Conservation (phyloP, 1,140 invertebrate species). For the Zeugodacus cucurbitae region DNA sequence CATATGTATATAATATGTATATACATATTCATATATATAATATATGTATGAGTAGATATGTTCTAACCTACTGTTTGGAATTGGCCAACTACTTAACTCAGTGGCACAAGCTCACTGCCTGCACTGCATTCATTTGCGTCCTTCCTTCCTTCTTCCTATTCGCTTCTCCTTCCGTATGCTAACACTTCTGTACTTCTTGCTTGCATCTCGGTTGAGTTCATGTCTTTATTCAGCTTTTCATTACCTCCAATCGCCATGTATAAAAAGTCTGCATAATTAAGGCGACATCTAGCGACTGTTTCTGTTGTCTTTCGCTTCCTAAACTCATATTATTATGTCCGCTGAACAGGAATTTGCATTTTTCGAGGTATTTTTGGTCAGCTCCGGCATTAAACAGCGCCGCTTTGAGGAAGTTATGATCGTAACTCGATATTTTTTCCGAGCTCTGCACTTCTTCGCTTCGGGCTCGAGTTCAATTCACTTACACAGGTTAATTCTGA, state of each 20-base stretch:
- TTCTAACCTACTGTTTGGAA: not conserved
- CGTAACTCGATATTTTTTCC: too few relatives aligned
- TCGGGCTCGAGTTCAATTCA: too few relatives aligned
- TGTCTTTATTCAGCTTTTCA: not conserved
- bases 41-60: not conserved
- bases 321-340: not conserved
- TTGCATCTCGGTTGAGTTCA: not conserved
- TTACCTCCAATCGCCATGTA: not conserved
- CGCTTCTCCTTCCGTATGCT: not conserved
- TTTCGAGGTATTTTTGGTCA: not conserved
- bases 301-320: not conserved
- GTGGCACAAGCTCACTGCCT: not conserved
- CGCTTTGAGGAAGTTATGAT: too few relatives aligned
- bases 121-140: not conserved
- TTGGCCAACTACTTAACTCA: not conserved
- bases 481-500: too few relatives aligned
- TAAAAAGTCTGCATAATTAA: not conserved
- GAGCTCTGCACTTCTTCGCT: too few relatives aligned
- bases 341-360: not conserved
- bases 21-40: not conserved
- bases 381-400: not conserved
- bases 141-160: not conserved
- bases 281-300: not conserved
- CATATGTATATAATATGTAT: not conserved
- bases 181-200: not conserved